Conservation (phyloP, 2,797 vertebrate genomes). For the Enteromius anoplus region DNA sequence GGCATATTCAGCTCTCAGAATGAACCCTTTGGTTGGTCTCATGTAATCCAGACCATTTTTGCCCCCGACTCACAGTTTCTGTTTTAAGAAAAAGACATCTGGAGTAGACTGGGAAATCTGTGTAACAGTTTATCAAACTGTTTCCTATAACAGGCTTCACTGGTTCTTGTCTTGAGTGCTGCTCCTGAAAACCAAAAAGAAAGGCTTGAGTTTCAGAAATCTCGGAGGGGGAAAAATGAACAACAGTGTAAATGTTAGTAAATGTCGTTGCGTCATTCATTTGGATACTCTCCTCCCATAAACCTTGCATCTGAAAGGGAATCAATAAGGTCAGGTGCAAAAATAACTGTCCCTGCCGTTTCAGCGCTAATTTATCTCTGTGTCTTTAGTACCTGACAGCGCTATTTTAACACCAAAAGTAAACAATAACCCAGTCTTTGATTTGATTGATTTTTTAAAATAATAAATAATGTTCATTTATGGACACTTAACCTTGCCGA, state of each 20-base stretch:
- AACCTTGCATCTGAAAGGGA: too few relatives aligned
- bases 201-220: neutral
- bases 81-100: slow-evolving; percentile 12
- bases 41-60: neutral
- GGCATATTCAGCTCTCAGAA: neutral
- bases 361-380: too few relatives aligned
- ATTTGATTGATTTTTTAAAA: too few relatives aligned
- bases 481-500: neutral
- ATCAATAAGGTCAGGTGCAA: too few relatives aligned
- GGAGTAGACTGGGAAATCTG: neutral
- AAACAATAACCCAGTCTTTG: neutral
- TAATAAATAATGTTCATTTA: neutral
- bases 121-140: neutral
- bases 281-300: too few relatives aligned
- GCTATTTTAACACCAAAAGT: too few relatives aligned
- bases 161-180: neutral
- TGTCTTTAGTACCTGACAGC: too few relatives aligned
- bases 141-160: neutral
- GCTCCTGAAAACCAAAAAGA: neutral
- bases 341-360: too few relatives aligned
- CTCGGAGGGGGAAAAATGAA: neutral
- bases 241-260: neutral
- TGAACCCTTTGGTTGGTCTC: slow-evolving; percentile 5
- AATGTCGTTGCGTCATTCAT: too few relatives aligned
- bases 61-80: neutral